phyloP scores from a whole-genome alignment of 2,113 vertebrate species.

The Formicarius rufipectus region DNA sequence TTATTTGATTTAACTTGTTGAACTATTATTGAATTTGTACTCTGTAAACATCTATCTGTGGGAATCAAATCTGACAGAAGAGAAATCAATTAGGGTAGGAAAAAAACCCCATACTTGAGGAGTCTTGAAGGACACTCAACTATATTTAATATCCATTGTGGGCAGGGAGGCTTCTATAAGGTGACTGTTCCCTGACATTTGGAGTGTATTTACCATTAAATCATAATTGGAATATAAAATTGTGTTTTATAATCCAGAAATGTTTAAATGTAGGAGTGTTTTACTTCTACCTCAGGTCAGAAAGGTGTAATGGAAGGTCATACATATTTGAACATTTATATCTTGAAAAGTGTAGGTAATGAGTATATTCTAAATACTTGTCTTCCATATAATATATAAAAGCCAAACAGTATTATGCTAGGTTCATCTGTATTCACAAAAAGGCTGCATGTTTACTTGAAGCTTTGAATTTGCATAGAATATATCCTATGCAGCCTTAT shows the following conservation, averaged over 20 bases:
- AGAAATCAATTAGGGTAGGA: conserved; percentile 69
- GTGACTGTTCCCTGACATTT: conserved; percentile 56
- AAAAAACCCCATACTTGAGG: conserved; percentile 59
- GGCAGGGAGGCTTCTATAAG: conserved; percentile 62
- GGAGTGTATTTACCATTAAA: conserved; percentile 71
- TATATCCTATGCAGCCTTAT: conserved; percentile 64
- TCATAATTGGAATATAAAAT: conserved; percentile 71
- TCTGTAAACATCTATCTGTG: conserved; percentile 48
- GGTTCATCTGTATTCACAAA: conserved; percentile 68
- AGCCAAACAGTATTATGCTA: conserved; percentile 59
- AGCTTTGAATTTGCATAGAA: conserved; percentile 73
- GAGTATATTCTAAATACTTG: conserved; percentile 67
- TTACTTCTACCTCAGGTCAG: neutral
- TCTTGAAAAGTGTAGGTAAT: conserved; percentile 30
- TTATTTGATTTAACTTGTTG: conserved; percentile 40
- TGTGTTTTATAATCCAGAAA: conserved; percentile 64
- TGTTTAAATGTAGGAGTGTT: conserved; percentile 52
- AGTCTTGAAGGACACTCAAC: conserved; percentile 64
- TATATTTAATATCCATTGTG: conserved; percentile 70
- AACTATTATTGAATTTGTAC: conserved; percentile 16
- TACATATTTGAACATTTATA: neutral
- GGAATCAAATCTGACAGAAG: conserved; percentile 41
- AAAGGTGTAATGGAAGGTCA: neutral
- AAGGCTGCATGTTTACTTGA: conserved; percentile 66
- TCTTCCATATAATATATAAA: conserved; percentile 66